Conservation (phyloP, 2,113 vertebrate genomes). For the Synchiropus splendidus region DNA sequence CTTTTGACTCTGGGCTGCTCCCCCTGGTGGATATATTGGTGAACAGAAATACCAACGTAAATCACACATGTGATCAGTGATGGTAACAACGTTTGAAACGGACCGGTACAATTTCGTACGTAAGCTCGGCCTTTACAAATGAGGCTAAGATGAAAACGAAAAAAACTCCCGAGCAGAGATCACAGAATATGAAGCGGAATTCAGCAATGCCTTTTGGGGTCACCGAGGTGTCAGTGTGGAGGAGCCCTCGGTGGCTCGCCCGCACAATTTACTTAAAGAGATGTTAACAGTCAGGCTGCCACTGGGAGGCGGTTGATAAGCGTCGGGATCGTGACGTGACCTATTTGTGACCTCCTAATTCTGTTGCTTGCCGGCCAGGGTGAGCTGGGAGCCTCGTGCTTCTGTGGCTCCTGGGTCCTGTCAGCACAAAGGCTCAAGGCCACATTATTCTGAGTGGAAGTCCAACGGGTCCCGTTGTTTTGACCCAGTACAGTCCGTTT, state of each 20-base stretch:
- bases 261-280: slow-evolving; percentile 58
- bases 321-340: slow-evolving; percentile 48
- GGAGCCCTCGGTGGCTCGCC: slow-evolving; percentile 41
- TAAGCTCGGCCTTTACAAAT: no score
- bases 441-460: slow-evolving; percentile 47
- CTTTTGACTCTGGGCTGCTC: no score
- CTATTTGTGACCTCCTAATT: slow-evolving; percentile 33
- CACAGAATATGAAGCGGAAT: slow-evolving; percentile 9
- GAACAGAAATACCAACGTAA: no score
- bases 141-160: no score
- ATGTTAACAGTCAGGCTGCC: slow-evolving; percentile 44
- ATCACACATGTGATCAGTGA: no score
- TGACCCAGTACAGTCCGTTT: slow-evolving; percentile 42
- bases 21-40: no score
- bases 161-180: no score
- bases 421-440: slow-evolving; percentile 49
- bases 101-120: no score
- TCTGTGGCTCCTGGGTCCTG: slow-evolving; percentile 37
- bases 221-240: slow-evolving; percentile 34
- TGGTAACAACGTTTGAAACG: no score
- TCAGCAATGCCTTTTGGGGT: slow-evolving; percentile 31
- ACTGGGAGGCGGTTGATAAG: slow-evolving; percentile 47
- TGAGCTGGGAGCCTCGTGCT: slow-evolving; percentile 46
- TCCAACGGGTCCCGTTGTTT: slow-evolving; percentile 51
- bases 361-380: slow-evolving; percentile 47